Evolutionary conservation across 2,888 invertebrate genomes (phyloP).

Genomic region (Caenorhabditis japonica): DNA sequence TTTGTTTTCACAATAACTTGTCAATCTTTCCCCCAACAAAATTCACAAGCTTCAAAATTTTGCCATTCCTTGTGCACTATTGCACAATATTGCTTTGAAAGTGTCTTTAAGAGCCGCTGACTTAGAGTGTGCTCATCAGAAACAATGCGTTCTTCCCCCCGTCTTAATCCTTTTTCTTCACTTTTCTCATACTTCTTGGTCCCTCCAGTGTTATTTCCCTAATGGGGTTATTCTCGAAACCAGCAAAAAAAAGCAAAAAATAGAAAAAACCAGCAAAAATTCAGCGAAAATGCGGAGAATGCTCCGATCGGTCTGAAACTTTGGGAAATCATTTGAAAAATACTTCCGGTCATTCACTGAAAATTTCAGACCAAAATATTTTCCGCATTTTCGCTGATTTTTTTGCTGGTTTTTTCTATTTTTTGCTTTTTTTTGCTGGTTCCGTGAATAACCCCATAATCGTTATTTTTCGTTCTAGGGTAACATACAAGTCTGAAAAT

Average conservation of each 20-base stretch:
- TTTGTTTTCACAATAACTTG: no score
- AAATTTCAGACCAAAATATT: no score
- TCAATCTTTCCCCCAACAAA: not conserved
- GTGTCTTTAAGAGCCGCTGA: not conserved
- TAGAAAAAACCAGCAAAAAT: no score
- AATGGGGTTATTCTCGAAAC: no score
- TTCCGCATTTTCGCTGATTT: no score
- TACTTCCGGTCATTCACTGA: no score
- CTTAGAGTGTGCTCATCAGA: no score
- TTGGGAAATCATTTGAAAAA: no score
- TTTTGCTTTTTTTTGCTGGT: not conserved
- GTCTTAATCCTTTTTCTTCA: constrained; percentile 3
- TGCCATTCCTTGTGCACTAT: constrained; percentile 7
- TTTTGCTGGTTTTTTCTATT: not conserved
- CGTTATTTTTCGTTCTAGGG: constrained; percentile 18
- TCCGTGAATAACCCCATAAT: not conserved
- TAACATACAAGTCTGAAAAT: constrained; percentile 30
- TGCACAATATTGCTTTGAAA: constrained; percentile 33
- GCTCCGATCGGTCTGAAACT: no score
- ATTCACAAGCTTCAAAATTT: not conserved
- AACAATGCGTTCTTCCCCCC: not conserved
- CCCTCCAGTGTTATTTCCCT: no score
- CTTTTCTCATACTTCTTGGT: not conserved
- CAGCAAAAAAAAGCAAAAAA: no score
- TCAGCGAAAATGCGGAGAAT: no score